phyloP scores from a whole-genome alignment of 2,888 invertebrate genomes.

The Erynnis tages region DNA sequence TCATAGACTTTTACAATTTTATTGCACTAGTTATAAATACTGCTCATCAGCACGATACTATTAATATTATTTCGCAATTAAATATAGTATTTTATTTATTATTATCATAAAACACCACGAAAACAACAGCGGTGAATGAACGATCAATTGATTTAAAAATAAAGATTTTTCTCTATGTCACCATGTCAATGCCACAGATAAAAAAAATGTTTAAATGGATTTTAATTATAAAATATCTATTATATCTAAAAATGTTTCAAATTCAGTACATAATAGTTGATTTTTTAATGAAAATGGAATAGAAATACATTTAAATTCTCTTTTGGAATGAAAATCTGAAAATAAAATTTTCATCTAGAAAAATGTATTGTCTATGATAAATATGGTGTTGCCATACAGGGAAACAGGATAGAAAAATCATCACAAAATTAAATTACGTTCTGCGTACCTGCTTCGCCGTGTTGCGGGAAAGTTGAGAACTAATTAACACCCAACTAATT shows the following conservation, averaged over 20 bases:
- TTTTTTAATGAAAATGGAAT: too few relatives aligned
- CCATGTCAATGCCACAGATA: slow-evolving; percentile 54
- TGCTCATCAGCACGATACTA: slow-evolving; percentile 57
- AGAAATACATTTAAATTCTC: too few relatives aligned
- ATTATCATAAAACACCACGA: slow-evolving; percentile 76
- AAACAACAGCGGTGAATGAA: slow-evolving; percentile 81
- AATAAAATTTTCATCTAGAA: too few relatives aligned
- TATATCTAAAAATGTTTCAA: too few relatives aligned
- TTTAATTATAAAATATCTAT: background rate
- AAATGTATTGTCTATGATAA: too few relatives aligned
- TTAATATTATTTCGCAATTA: slow-evolving; percentile 60
- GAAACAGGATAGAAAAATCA: too few relatives aligned
- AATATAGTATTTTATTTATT: slow-evolving; percentile 74
- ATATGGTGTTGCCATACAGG: too few relatives aligned
- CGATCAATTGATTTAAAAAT: slow-evolving; percentile 75
- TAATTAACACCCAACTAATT: too few relatives aligned
- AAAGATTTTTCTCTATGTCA: slow-evolving; percentile 54
- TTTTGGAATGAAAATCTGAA: background rate
- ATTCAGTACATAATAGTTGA: too few relatives aligned
- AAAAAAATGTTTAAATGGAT: slow-evolving; percentile 9
- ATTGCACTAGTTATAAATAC: slow-evolving; percentile 69
- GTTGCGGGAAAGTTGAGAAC: too few relatives aligned
- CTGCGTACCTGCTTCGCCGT: too few relatives aligned
- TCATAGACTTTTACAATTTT: slow-evolving; percentile 51
- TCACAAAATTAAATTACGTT: too few relatives aligned